These are phyloP conservation scores for Phycodurus eques DNA, from an alignment of 2,113 vertebrate genomes.

Conservation along the genomic window DNA sequence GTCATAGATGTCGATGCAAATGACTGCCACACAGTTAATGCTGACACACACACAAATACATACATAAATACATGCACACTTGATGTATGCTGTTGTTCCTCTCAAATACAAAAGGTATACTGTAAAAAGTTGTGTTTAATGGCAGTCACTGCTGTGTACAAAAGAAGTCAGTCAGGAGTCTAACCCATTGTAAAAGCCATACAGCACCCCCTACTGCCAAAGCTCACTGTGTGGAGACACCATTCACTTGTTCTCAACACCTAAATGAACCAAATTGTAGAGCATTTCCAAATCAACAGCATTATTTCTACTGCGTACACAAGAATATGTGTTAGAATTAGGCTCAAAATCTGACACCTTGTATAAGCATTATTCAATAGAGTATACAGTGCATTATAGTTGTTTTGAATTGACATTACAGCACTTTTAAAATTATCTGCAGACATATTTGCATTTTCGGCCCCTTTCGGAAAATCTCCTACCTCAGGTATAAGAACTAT, in stretches of 20 bases:
- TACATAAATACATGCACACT: constrained; percentile 18
- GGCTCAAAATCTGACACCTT: not conserved
- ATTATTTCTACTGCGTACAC: not conserved
- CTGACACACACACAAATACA: constrained; percentile 12
- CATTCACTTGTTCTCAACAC: constrained; percentile 8
- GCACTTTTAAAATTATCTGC: too few species aligned
- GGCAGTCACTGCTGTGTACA: constrained; percentile 12
- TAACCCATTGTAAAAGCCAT: constrained; percentile 62
- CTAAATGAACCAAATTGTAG: not conserved
- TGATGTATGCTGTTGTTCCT: not conserved
- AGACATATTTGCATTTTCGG: too few species aligned
- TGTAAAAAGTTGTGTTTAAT: constrained; percentile 31
- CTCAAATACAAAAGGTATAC: constrained; percentile 4
- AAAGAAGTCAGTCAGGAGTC: constrained; percentile 14
- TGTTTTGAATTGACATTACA: too few species aligned
- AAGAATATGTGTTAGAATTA: not conserved
- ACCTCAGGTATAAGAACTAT: too few species aligned
- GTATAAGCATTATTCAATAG: not conserved
- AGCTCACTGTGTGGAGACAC: constrained; percentile 16
- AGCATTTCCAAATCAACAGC: not conserved
- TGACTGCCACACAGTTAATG: too few species aligned
- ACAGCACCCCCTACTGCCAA: constrained; percentile 75
- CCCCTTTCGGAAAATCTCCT: too few species aligned
- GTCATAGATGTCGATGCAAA: too few species aligned
- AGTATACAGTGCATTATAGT: not conserved